These are phyloP conservation scores for Lepidostoma basale DNA, from an alignment of 1,140 invertebrate species.

Conservation along the genomic window DNA sequence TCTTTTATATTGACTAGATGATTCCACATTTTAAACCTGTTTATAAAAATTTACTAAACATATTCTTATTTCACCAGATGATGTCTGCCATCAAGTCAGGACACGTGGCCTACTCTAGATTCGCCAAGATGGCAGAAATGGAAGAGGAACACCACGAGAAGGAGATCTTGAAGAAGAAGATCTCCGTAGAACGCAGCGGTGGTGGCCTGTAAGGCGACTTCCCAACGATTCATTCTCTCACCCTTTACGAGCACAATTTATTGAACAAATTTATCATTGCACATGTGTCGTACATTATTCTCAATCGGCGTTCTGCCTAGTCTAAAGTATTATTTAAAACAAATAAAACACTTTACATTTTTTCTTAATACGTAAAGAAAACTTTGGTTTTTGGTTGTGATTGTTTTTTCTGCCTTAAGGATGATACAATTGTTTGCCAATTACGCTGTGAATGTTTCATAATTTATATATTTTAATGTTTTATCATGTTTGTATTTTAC, in stretches of 20 bases:
- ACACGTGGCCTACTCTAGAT: conserved; percentile 87
- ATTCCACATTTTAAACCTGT: background rate
- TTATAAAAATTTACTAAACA: background rate
- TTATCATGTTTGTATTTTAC: too few relatives aligned
- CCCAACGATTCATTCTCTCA: background rate
- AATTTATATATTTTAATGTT: too few relatives aligned
- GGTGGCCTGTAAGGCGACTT: conserved; percentile 78
- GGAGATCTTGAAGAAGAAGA: conserved; percentile 75
- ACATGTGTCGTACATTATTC: too few relatives aligned
- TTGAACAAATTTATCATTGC: too few relatives aligned
- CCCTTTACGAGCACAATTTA: background rate
- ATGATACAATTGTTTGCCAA: background rate
- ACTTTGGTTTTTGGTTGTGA: background rate
- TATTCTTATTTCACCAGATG: conserved; percentile 68
- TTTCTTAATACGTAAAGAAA: background rate
- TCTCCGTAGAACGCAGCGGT: conserved; percentile 90
- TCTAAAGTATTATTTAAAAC: background rate
- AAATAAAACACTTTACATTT: background rate
- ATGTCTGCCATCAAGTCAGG: conserved; percentile 97
- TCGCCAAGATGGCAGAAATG: conserved; percentile 90
- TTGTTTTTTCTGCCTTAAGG: background rate
- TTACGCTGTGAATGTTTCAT: background rate
- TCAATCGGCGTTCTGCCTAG: too few relatives aligned
- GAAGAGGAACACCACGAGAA: conserved; percentile 82
- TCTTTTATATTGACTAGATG: background rate